Evolutionary conservation across 2,113 vertebrate species (phyloP).

Genomic region (Sturnira hondurensis): DNA sequence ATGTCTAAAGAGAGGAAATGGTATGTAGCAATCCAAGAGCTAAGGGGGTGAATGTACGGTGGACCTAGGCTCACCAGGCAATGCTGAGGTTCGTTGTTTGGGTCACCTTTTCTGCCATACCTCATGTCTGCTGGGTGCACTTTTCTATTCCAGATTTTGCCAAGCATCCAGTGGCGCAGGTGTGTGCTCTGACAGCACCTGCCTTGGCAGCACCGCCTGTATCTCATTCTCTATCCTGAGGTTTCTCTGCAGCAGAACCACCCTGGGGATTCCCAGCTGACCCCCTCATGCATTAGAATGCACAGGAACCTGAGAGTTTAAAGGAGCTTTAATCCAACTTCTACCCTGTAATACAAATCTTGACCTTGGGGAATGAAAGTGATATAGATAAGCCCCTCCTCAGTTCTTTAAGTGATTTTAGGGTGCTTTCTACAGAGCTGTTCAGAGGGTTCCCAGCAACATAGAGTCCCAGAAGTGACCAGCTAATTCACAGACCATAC

Average conservation of each 20-base stretch:
- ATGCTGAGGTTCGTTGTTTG: background rate
- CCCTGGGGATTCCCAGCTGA: background rate
- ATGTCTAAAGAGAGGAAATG: background rate
- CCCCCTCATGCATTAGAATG: background rate
- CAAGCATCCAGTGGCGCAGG: background rate
- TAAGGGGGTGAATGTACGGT: background rate
- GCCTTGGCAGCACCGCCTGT: background rate
- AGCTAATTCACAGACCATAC: background rate
- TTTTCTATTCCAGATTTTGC: background rate
- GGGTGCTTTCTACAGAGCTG: background rate
- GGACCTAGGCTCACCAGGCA: too few species aligned
- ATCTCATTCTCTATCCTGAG: background rate
- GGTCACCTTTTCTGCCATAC: background rate
- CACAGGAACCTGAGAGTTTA: background rate
- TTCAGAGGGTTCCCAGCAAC: background rate
- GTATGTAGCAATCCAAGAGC: background rate
- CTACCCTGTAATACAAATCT: background rate
- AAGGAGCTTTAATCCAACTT: background rate
- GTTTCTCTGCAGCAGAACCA: background rate
- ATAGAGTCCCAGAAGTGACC: background rate
- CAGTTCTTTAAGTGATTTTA: background rate
- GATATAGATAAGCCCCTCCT: background rate
- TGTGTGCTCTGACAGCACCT: background rate
- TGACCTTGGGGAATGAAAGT: background rate
- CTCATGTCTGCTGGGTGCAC: background rate